These are phyloP conservation scores for Paramormyrops hopkinsi DNA, from an alignment of 2,797 vertebrate genomes.

Conservation along the genomic window DNA sequence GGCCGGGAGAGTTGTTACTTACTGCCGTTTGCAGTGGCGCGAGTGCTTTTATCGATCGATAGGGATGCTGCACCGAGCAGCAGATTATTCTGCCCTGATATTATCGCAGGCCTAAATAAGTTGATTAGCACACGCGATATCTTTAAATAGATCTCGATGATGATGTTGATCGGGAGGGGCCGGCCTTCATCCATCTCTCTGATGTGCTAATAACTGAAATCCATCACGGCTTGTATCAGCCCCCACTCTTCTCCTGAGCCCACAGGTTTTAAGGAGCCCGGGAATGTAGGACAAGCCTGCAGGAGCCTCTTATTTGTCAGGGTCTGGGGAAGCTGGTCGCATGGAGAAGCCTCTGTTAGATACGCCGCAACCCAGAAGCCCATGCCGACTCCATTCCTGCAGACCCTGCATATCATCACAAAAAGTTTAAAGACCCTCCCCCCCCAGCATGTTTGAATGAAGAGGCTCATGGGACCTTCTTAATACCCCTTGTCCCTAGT, in stretches of 20 bases:
- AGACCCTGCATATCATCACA: not conserved
- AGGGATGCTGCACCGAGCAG: constrained; percentile 65
- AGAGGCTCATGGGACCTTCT: not conserved
- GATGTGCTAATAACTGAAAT: constrained; percentile 99
- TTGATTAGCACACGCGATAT: constrained; percentile 88
- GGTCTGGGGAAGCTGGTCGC: constrained; percentile 23
- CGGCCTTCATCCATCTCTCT: constrained; percentile 93
- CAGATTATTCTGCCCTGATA: constrained; percentile 90
- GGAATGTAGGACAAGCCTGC: constrained; percentile 47
- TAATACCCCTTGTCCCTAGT: too few species aligned
- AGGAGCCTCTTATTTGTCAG: constrained; percentile 34
- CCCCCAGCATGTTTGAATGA: not conserved
- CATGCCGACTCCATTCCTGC: not conserved
- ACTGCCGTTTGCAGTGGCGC: constrained; percentile 77
- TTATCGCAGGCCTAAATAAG: constrained; percentile 95
- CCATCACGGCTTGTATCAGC: constrained; percentile 81
- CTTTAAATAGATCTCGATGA: constrained; percentile 99
- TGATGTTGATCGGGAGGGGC: constrained; percentile 97
- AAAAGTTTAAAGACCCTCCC: not conserved
- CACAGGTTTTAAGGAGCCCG: constrained; percentile 54
- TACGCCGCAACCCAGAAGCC: not conserved
- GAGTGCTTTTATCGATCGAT: constrained; percentile 96
- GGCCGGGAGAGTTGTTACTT: constrained; percentile 85
- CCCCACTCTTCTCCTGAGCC: constrained; percentile 52
- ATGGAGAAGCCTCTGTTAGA: not conserved